These are phyloP conservation scores for Hylaea fasciaria DNA, from an alignment of 2,888 invertebrate species.

Conservation along the genomic window DNA sequence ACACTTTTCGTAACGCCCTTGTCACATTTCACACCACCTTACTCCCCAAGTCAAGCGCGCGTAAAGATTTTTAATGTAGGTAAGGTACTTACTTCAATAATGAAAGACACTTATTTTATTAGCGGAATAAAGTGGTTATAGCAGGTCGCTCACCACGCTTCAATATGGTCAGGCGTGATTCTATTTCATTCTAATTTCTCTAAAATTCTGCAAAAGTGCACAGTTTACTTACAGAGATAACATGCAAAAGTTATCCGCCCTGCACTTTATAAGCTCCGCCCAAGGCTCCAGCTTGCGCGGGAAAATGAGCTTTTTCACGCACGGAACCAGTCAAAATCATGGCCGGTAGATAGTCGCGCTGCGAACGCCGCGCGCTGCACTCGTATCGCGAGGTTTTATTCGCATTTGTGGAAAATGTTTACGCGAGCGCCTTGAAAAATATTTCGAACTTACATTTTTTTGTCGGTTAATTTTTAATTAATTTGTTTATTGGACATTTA, in stretches of 20 bases:
- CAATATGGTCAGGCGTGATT: too few relatives aligned
- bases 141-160: too few relatives aligned
- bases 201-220: not conserved
- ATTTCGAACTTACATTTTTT: constrained; percentile 42
- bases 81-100: too few relatives aligned
- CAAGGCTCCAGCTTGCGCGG: constrained; percentile 59
- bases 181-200: too few relatives aligned
- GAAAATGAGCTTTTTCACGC: constrained; percentile 65
- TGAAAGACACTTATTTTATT: too few relatives aligned
- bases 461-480: constrained; percentile 16
- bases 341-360: constrained; percentile 60
- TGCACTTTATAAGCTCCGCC: constrained; percentile 68
- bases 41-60: too few relatives aligned
- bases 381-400: constrained; percentile 35
- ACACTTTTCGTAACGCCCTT: too few relatives aligned
- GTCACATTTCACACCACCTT: too few relatives aligned
- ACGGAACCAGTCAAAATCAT: constrained; percentile 51
- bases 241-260: constrained; percentile 51
- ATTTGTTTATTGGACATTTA: constrained; percentile 12
- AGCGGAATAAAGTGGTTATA: too few relatives aligned
- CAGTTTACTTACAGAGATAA: constrained; percentile 6
- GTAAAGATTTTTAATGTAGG: too few relatives aligned
- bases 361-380: constrained; percentile 54
- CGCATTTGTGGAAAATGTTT: constrained; percentile 65
- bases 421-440: constrained; percentile 65